phyloP scores from a whole-genome alignment of 2,888 invertebrate species.

The Drosophila meridionalis region DNA sequence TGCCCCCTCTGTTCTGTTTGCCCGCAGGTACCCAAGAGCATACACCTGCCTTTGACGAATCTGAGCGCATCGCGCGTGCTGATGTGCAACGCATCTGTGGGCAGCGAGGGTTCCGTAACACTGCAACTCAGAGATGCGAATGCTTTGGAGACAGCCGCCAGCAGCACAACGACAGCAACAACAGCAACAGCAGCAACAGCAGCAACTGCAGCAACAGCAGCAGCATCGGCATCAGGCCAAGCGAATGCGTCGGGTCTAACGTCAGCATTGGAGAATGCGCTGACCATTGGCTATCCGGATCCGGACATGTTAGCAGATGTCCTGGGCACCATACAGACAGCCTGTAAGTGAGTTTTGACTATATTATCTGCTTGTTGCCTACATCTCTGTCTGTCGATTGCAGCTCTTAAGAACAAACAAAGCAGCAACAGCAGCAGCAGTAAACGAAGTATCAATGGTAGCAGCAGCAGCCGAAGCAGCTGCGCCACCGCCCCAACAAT shows the following conservation, averaged over 20 bases:
- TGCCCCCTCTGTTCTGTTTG: conserved; percentile 27
- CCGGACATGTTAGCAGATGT: conserved; percentile 91
- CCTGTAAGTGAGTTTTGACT: conserved; percentile 81
- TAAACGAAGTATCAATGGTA: conserved; percentile 17
- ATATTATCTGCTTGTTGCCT: neutral
- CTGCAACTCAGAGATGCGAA: conserved; percentile 85
- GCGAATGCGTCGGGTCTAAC: conserved; percentile 60
- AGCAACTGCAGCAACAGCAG: conserved; percentile 25
- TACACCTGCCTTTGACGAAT: conserved; percentile 85
- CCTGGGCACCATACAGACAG: conserved; percentile 88
- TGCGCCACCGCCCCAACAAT: conserved; percentile 46
- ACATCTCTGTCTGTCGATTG: neutral
- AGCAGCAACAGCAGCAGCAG: conserved; percentile 40
- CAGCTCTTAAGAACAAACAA: conserved; percentile 76
- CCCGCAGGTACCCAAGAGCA: conserved; percentile 84
- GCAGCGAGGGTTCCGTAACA: conserved; percentile 85
- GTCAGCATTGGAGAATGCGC: conserved; percentile 86
- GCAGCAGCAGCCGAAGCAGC: conserved; percentile 38
- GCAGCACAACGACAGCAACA: conserved; percentile 17
- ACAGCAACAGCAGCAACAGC: conserved; percentile 26
- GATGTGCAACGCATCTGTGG: conserved; percentile 85
- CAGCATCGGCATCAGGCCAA: conserved; percentile 30
- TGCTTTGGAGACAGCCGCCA: conserved; percentile 53
- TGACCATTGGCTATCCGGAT: conserved; percentile 90
- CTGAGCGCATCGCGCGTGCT: conserved; percentile 82